Percentiles rank a stretch among this genome's conserved stretches.
These are phyloP conservation scores for Cremastinae sp. DNA, from an alignment of 2,888 invertebrate species.

Conservation along the genomic window DNA sequence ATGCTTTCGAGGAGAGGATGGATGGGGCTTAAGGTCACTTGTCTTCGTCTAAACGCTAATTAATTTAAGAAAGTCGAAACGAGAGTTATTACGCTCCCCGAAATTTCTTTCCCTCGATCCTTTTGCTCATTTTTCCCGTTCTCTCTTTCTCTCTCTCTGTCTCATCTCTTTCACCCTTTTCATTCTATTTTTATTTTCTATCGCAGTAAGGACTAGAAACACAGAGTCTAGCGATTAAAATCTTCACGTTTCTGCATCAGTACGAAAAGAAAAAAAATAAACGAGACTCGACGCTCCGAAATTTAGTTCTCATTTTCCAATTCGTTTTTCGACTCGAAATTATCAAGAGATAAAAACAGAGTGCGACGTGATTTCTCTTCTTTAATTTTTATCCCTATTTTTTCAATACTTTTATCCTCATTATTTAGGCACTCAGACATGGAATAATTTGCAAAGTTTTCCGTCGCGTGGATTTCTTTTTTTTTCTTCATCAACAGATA, in stretches of 20 bases:
- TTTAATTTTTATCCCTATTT: conserved; percentile 19
- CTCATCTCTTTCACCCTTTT: conserved; percentile 24
- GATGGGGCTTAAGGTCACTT: conserved; percentile 74
- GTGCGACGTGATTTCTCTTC: neutral
- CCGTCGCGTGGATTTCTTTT: conserved; percentile 51
- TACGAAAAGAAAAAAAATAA: too few relatives aligned
- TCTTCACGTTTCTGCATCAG: too few relatives aligned
- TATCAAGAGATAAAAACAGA: too few relatives aligned
- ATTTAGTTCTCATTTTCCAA: conserved; percentile 12
- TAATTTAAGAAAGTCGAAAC: conserved; percentile 48
- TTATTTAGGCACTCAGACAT: conserved; percentile 76
- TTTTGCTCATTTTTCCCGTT: conserved; percentile 16
- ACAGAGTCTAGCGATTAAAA: too few relatives aligned
- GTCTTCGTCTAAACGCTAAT: conserved; percentile 67
- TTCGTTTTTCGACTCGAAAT: conserved; percentile 4
- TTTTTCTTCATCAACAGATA: conserved; percentile 37
- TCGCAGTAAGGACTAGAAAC: conserved; percentile 58
- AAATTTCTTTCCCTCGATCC: conserved; percentile 27
- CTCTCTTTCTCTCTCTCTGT: conserved; percentile 17
- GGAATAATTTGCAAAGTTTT: conserved; percentile 67
- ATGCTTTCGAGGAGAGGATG: conserved; percentile 55
- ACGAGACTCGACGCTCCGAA: neutral
- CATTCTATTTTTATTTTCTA: conserved; percentile 19
- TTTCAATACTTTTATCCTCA: conserved; percentile 34
- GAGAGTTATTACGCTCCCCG: conserved; percentile 32